Evolutionary conservation across 2,113 vertebrate genomes (phyloP).

Genomic region (Poicephalus meyeri): DNA sequence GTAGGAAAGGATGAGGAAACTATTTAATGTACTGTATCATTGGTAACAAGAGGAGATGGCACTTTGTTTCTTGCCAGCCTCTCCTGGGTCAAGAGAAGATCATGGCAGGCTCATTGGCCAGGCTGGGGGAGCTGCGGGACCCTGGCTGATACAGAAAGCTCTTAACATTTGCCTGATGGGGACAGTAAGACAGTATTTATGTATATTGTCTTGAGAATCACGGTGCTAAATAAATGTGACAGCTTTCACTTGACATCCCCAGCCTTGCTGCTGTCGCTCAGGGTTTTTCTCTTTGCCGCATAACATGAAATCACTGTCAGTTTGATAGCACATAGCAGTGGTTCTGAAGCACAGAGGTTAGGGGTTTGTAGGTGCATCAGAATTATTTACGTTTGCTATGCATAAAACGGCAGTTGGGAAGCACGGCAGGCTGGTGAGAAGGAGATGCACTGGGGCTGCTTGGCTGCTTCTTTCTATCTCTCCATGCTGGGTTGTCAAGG

Average conservation of each 20-base stretch:
- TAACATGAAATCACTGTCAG: constrained; percentile 54
- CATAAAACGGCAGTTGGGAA: not conserved
- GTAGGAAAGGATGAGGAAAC: not conserved
- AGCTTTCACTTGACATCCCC: constrained; percentile 44
- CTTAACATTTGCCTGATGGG: not conserved
- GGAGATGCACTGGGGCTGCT: not conserved
- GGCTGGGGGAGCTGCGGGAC: not conserved
- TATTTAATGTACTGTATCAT: not conserved
- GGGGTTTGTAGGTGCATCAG: not conserved
- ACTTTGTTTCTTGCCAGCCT: not conserved
- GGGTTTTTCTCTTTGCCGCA: constrained; percentile 44
- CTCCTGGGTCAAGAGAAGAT: not conserved
- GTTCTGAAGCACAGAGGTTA: constrained; percentile 40
- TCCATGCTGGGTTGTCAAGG: constrained; percentile 32
- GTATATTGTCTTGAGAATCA: constrained; percentile 22
- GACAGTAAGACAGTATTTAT: constrained; percentile 33
- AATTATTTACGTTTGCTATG: constrained; percentile 28
- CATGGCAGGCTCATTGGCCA: not conserved
- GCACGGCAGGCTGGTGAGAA: constrained; percentile 2
- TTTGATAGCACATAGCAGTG: constrained; percentile 2
- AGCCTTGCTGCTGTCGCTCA: constrained; percentile 51
- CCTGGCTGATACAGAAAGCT: not conserved
- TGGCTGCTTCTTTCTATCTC: not conserved
- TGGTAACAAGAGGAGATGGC: not conserved
- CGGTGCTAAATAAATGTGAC: constrained; percentile 43